A percentile compares a stretch with the other conserved stretches of the same genome.
These are phyloP conservation scores for Automeris io DNA, from an alignment of 2,888 invertebrate species.

Conservation along the genomic window DNA sequence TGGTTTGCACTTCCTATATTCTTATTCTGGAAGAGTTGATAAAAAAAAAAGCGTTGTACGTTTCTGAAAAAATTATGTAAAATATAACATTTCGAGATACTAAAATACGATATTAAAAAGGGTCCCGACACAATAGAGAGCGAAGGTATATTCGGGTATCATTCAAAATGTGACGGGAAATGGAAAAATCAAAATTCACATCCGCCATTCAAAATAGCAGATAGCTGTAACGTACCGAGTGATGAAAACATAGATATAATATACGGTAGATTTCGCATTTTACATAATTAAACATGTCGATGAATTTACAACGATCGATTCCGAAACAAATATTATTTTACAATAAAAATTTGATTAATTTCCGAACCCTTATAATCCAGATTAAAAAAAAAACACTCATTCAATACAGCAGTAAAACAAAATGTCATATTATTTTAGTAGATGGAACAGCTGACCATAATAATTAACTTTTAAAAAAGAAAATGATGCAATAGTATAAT, in stretches of 20 bases:
- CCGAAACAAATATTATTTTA: conserved; percentile 11
- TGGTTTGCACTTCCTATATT: too few species aligned
- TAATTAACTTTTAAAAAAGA: too few species aligned
- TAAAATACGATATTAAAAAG: conserved; percentile 50
- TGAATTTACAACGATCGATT: conserved; percentile 2
- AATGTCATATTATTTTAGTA: too few species aligned
- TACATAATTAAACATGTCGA: too few species aligned
- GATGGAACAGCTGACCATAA: too few species aligned
- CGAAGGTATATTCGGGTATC: conserved; percentile 36
- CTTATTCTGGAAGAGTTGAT: too few species aligned
- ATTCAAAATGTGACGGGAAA: conserved; percentile 58
- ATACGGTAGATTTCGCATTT: too few species aligned
- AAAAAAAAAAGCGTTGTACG: conserved; percentile 1
- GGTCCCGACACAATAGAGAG: conserved; percentile 42
- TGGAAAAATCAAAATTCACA: conserved; percentile 62
- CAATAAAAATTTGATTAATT: not conserved
- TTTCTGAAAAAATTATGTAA: conserved; percentile 14
- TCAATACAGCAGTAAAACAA: too few species aligned
- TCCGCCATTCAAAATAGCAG: conserved; percentile 46
- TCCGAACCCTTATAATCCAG: too few species aligned
- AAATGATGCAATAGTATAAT: too few species aligned
- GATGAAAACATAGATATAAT: conserved; percentile 4
- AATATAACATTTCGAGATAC: conserved; percentile 34
- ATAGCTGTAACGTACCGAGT: conserved; percentile 28
- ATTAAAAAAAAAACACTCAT: too few species aligned